A percentile compares a stretch with the other conserved stretches of the same genome.
These are phyloP conservation scores for Strix uralensis DNA, from an alignment of 2,113 vertebrate genomes.

Conservation along the genomic window DNA sequence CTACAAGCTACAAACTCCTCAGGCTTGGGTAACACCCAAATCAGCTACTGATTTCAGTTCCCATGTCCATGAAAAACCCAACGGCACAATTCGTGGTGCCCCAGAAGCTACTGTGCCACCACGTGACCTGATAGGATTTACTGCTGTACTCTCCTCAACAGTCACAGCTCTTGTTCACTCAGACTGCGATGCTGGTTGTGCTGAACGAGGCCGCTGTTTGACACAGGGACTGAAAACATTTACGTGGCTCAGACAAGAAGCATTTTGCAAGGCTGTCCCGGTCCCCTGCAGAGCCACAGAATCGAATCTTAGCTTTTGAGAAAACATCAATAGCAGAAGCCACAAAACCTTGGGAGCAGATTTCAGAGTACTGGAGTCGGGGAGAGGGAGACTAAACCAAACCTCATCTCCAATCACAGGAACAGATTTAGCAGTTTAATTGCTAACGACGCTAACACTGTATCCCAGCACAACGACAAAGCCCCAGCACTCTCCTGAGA, in stretches of 20 bases:
- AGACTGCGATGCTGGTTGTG: neutral
- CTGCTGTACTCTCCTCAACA: neutral
- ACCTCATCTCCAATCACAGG: neutral
- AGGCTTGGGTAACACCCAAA: neutral
- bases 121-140: rapidly evolving
- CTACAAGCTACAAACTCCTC: neutral
- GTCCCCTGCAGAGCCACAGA: neutral
- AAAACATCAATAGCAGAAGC: neutral
- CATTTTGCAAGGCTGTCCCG: neutral
- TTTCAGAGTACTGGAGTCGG: neutral
- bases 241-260: neutral
- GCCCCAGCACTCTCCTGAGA: neutral
- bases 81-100: rapidly evolving
- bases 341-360: neutral
- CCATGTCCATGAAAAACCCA: neutral
- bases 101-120: neutral
- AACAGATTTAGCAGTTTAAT: neutral
- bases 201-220: neutral
- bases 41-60: too few species aligned
- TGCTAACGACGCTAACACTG: neutral
- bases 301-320: neutral
- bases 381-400: neutral
- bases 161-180: neutral
- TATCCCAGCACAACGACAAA: neutral
- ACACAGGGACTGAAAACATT: neutral